Conservation (phyloP, 1,140 invertebrate genomes). For the Bombus breviceps region DNA sequence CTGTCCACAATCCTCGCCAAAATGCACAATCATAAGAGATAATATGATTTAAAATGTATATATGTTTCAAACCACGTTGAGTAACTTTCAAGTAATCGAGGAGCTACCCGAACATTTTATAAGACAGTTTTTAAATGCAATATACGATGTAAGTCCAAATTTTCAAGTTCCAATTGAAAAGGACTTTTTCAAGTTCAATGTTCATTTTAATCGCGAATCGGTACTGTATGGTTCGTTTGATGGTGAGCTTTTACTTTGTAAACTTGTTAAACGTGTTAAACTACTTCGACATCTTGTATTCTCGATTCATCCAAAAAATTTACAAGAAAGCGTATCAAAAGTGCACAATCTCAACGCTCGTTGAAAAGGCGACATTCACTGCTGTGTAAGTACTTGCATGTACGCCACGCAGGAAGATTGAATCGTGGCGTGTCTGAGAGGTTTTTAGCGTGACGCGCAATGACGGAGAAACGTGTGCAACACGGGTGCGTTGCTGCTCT, state of each 20-base stretch:
- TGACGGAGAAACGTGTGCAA: background rate
- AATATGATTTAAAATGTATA: background rate
- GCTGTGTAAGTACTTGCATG: background rate
- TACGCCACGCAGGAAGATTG: background rate
- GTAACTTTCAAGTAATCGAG: no score
- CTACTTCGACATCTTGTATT: background rate
- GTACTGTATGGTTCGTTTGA: background rate
- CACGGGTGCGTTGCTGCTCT: background rate
- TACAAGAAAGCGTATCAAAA: background rate
- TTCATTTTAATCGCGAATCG: no score
- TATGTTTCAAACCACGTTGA: background rate
- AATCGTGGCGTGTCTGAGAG: background rate
- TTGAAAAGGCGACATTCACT: background rate
- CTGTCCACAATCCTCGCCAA: background rate
- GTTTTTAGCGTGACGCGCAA: slow-evolving; percentile 19
- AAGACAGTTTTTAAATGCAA: no score
- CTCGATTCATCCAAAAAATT: background rate
- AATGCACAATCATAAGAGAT: background rate
- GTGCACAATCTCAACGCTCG: background rate
- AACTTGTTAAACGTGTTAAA: background rate
- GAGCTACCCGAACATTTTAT: no score
- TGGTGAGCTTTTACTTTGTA: background rate
- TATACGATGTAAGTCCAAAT: no score
- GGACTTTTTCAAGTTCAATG: no score
- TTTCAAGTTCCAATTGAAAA: no score